Evolutionary conservation across 1,140 invertebrate genomes (phyloP).

Genomic region (Zaprionus davidi): DNA sequence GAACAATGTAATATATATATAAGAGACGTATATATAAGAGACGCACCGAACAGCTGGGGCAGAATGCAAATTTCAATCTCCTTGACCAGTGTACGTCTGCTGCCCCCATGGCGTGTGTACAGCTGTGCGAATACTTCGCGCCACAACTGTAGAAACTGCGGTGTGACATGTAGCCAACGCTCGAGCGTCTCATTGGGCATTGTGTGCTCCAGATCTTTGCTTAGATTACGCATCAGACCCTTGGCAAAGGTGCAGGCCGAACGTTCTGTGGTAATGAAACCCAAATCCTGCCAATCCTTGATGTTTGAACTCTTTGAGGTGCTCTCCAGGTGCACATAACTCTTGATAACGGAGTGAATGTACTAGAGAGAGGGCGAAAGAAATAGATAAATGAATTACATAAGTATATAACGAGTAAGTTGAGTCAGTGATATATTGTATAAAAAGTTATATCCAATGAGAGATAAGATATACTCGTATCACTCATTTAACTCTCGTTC

Average conservation of each 20-base stretch:
- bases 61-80: constrained; percentile 82
- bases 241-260: constrained; percentile 85
- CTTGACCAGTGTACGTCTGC: constrained; percentile 75
- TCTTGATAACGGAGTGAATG: constrained; percentile 77
- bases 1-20: not conserved
- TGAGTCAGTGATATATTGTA: too few species aligned
- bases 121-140: constrained; percentile 86
- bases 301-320: constrained; percentile 73
- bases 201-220: constrained; percentile 68
- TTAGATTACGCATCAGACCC: constrained; percentile 83
- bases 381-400: not conserved
- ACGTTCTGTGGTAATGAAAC: constrained; percentile 85
- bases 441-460: not conserved
- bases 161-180: constrained; percentile 78
- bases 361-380: constrained; percentile 54
- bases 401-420: not conserved
- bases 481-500: not conserved
- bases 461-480: not conserved
- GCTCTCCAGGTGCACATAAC: constrained; percentile 73
- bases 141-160: constrained; percentile 84
- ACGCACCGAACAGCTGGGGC: constrained; percentile 65
- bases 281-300: constrained; percentile 85
- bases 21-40: too few species aligned
- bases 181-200: constrained; percentile 70
- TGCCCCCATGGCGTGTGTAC: constrained; percentile 80